Evolutionary conservation across 64 coral and sea anemone species (phyloP), one percentile per base, ranked within the genome.

Genomic region (Montipora cactus): DNA sequence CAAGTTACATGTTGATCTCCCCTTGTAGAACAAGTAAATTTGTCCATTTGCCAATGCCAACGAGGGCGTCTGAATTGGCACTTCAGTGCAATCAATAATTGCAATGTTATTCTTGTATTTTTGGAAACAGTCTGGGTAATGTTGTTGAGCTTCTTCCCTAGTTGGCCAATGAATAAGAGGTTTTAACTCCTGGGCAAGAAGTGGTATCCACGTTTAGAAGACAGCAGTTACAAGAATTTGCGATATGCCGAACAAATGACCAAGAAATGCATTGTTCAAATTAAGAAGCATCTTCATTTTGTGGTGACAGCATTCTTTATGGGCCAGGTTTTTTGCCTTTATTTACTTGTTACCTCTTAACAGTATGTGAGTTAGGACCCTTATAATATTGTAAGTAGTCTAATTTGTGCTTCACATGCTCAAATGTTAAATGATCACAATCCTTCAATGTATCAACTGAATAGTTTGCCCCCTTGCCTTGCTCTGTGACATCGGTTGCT

Each of bases 51-150:
- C 49, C 74, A 15, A 25, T 8, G 87, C 76, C 37, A 79, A 20
- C 78, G 88, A 90, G 75, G 88, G 88, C 25, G 75, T 90, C 57
- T 90, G 49, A 3, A 76, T 75, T 76, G 74, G 87, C 49, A 89
- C 87, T 19, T 89, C 87, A 13, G 87, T 59, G 11, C 19, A 50
- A 64, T 90, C 88, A 57, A 90, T 90, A 11, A 90, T 79, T 20
- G 88, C 88, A 78, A 53, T 62, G 13, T 79, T 52, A 90, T 89
- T 89, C 47, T 89, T 61, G 57, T 55, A 89, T 61, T 74, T 89
- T 58, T 44, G 28, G 49, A 89, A 89, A 61, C 87, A 78, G n/a
- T 89, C 72, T 52, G 87, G 71, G 74, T 89, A 89, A 4, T 77
- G 61, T 12, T 21, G 75, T n/a, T 76, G n/a, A 25, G 74, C 68